Evolutionary conservation across 2,888 invertebrate genomes (phyloP), one percentile per base, ranked within the genome.

Genomic region (Tinea pellionella): DNA sequence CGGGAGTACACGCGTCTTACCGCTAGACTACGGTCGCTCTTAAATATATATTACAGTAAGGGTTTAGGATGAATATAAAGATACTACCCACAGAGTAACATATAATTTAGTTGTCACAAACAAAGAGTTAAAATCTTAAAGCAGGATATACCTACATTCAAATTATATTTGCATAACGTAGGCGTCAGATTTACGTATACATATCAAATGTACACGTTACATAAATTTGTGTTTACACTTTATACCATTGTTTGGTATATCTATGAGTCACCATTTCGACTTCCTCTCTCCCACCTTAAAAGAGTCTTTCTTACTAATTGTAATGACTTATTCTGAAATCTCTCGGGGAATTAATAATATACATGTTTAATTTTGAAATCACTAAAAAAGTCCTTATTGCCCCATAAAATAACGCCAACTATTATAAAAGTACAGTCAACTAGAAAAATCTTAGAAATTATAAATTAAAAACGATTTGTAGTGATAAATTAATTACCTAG

Each of bases 151-250:
- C 2, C 13, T 47, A 16, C 6, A 16, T 47, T 47, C 16, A 16
- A 4, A 24, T 24, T 24, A 16, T 13, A 42, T 47, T 47, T 16
- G 47, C 53, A 53, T 24, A 53, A 24, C 11, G 53, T 53, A 18
- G 53, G 53, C 53, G 53, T 24, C 16, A 24, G 24, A 53, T 53
- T 53, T 53, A 53, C 53, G 53, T 19, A 53, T 53, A 53, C n/a
- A 53, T 12, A 16, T 24, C 19, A 53, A 53, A 53, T 7, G 53
- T 47, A 53, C 53, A 24, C 53, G 19, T 53, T 19, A 24, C 53
- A 53, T 53, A 53, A 53, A 53, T 24, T 53, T 53, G 16, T 19
- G 53, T 24, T 53, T 53, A n/a, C 53, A 53, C 53, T 53, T 53
- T 53, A 24, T 53, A 18, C 53, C 11, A 53, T 53, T 53, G 53